Evolutionary conservation across 2,888 invertebrate species (phyloP), one percentile per base, ranked within the genome.

Genomic region (Campoletis raptor): DNA sequence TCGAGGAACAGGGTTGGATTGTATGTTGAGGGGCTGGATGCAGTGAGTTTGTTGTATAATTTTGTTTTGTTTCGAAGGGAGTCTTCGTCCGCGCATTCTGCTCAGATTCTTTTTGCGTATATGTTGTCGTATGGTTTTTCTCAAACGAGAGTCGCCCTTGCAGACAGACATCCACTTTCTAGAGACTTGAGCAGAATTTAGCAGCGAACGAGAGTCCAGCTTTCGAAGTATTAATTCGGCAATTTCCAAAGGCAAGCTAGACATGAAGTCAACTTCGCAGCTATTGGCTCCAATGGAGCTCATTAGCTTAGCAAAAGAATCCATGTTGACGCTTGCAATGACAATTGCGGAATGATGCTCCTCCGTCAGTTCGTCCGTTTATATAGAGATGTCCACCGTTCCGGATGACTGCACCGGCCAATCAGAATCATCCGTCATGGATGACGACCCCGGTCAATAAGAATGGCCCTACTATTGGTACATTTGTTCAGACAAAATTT

Each of bases 311-410:
- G 83, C 72, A 9, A 83, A 78, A 0, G 72, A 78, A 4, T 83
- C 72, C 78, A 83, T 78, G 61, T n/a, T 77, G 42, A 18, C 78
- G 66, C 66, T 54, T 64, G 48, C 42, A 10, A 21, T 66, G 72
- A 40, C 72, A 64, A n/a, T 78, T 54, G 52, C 66, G 36, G 83
- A 83, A 83, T 83, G 83, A 83, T 78, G 52, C 78, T 73, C 54
- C 78, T 78, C 72, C 42, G 72, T 36, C 42, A 15, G 36, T 30
- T 8, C 54, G 12, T 15, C 72, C 2, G 24, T 37, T 76, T 72
- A 78, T 83, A 66, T 42, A 61, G 30, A 36, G 54, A 12, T 66
- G 52, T 52, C 37, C 54, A 21, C 18, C 64, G 52, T 72, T 78
- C 72, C 74, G 74, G 67, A 45, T 54, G 9, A 67, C n/a, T 18